Base-by-base conservation (phyloP, 2,888 invertebrate species). In the Marronus borbonicus region DNA sequence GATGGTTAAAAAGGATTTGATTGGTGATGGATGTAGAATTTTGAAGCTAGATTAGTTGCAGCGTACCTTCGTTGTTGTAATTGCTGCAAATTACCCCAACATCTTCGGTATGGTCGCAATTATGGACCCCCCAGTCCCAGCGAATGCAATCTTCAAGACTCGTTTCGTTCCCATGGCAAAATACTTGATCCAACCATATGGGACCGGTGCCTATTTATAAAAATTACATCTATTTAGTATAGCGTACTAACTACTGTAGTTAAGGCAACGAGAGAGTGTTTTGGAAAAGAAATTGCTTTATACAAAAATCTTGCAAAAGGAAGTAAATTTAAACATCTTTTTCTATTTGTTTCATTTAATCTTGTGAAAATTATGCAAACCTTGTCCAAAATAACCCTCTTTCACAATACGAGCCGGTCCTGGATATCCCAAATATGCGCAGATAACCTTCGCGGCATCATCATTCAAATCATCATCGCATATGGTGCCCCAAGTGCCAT, bases 381-480 rank as follows among this genome's bases (percentile, higher is more conserved):
- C 92, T 66, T 89, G 84, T 7, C 92, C 92, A 81, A 90, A 92
- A 77, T 87, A 89, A 2, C 89, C 91, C 70, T 91, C 90, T 83
- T 91, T 92, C 80, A 89, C 89, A 0, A 89, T 89, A 14, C 88
- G 85, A 14, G 91, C 90, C 24, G 83, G 83, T 3, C 93, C 93
- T 65, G 88, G 89, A 80, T 88, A 91, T 4, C 93, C 93, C 76
- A 93, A 84, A 1, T 90, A 89, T 78, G 89, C 89, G 82, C 93
- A 94, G 24, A 92, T 90, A 0, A 93, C 93, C 82, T 90, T 90
- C 0, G 94, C 95, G 31, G 93, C 92, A 64, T 90, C 89, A 20
- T 90, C 88, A 68, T 92, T 91, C 84, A 95, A 95, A 83, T 93
- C 93, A 84, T 95, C 95, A 84, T 95, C 94, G 86, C 96, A 96